Evolutionary conservation across 2,888 invertebrate species (phyloP).

Genomic region (Mesorhabditis belari): DNA sequence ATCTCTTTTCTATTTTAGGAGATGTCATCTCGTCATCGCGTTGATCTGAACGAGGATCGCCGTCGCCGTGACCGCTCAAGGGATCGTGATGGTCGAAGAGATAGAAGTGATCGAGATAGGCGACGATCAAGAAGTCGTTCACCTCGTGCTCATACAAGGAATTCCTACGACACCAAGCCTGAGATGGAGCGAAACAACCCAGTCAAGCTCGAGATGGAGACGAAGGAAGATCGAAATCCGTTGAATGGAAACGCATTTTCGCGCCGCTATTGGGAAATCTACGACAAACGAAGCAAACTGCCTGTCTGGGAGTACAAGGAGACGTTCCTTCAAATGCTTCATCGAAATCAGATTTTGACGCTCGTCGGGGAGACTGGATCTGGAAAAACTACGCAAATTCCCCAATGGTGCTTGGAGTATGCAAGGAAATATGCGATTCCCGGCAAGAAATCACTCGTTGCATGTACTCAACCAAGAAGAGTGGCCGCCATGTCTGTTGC

Average conservation of each 20-base stretch:
- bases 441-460: too few species aligned
- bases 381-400: too few species aligned
- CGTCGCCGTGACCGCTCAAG: conserved; percentile 4
- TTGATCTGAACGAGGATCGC: conserved; percentile 31
- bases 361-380: conserved; percentile 95
- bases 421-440: too few species aligned
- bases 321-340: conserved; percentile 91
- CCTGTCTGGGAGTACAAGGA: conserved; percentile 97
- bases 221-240: conserved; percentile 61
- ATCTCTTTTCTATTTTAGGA: too few species aligned
- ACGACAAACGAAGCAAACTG: conserved; percentile 77
- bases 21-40: conserved; percentile 39
- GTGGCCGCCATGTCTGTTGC: conserved; percentile 99
- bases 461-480: too few species aligned
- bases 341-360: conserved; percentile 80
- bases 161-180: too few species aligned
- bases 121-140: too few species aligned
- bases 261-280: conserved; percentile 77
- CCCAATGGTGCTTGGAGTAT: too few species aligned
- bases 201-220: neutral
- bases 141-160: too few species aligned
- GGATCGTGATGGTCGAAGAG: too few species aligned
- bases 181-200: too few species aligned
- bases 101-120: too few species aligned
- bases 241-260: conserved; percentile 78